These are phyloP conservation scores for Blastobasis adustella DNA, from an alignment of 2,888 invertebrate genomes.

Conservation along the genomic window DNA sequence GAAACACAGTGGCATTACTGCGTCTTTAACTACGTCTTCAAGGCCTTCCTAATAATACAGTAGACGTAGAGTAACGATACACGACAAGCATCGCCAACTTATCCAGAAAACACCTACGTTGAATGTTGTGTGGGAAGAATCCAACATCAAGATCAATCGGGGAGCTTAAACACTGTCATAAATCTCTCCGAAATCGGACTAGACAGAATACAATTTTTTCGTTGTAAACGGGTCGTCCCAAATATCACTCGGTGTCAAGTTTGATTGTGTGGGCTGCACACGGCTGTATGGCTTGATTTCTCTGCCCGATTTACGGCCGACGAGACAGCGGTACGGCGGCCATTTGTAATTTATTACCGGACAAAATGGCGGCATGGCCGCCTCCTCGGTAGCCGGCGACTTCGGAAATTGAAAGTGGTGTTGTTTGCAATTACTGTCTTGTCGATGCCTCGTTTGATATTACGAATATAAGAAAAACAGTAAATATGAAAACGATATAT, in stretches of 20 bases:
- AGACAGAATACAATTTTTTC: no score
- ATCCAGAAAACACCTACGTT: neutral
- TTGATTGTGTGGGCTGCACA: conserved; percentile 6
- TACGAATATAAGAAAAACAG: neutral
- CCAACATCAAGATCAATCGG: neutral
- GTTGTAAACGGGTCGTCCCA: neutral
- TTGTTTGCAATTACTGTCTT: neutral
- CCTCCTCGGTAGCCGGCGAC: neutral
- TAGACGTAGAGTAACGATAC: no score
- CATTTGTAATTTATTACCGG: conserved; percentile 25
- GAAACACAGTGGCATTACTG: no score
- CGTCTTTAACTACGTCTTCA: no score
- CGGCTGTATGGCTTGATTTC: conserved; percentile 18
- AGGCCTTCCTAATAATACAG: conserved; percentile 22
- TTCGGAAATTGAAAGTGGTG: neutral
- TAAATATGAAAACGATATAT: neutral
- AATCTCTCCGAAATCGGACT: no score
- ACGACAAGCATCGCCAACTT: neutral
- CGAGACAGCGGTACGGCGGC: conserved; percentile 14
- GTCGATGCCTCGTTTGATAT: neutral
- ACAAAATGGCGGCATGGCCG: conserved; percentile 15
- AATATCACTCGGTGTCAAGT: neutral
- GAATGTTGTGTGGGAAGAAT: neutral
- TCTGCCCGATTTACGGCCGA: conserved; percentile 19
- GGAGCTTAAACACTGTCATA: no score